Evolutionary conservation across 2,888 invertebrate species (phyloP).

Genomic region (Synergus umbraculus): DNA sequence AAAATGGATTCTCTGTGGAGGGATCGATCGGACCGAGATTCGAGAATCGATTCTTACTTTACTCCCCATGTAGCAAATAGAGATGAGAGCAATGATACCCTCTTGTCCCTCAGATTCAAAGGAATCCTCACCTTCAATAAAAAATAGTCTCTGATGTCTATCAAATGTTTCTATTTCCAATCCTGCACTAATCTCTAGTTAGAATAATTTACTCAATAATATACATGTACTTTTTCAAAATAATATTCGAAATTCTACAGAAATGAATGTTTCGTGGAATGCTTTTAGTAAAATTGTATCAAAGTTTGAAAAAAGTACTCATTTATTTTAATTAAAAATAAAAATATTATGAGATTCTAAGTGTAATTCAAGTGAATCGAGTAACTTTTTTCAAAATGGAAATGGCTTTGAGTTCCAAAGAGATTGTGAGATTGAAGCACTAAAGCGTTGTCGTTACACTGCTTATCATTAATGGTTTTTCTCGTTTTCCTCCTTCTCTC

Average conservation of each 20-base stretch:
- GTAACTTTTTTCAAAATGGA: neutral
- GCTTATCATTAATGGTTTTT: conserved; percentile 23
- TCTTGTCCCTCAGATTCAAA: neutral
- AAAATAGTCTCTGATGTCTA: neutral
- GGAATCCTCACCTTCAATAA: neutral
- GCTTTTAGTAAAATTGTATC: no score
- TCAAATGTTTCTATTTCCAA: no score
- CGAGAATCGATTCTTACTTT: conserved; percentile 17
- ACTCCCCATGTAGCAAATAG: neutral
- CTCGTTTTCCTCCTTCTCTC: neutral
- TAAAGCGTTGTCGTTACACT: neutral
- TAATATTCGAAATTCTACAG: no score
- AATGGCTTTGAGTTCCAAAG: neutral
- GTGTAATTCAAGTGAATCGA: neutral
- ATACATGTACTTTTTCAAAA: no score
- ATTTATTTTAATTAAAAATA: neutral
- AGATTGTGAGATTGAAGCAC: neutral
- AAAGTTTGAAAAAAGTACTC: no score
- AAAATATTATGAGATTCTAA: neutral
- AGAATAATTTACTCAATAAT: no score
- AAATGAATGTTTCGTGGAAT: no score
- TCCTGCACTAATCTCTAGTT: no score
- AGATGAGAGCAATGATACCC: neutral
- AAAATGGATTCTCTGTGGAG: conserved; percentile 8
- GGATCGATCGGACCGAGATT: conserved; percentile 16